Base-by-base conservation (phyloP, 2,113 vertebrate genomes). In the Motacilla alba region DNA sequence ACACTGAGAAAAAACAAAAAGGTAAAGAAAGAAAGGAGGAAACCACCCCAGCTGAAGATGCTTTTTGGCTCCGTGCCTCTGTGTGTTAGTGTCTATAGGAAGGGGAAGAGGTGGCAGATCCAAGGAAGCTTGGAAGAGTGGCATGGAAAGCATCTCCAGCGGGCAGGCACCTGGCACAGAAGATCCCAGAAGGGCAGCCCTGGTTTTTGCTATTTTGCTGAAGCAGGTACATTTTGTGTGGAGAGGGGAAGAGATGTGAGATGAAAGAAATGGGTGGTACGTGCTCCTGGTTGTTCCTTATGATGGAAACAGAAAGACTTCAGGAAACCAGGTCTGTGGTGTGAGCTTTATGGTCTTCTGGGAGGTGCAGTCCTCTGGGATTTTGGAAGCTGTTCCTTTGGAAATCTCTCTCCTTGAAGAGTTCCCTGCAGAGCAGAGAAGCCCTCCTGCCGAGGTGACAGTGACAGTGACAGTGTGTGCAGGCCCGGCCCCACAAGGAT, bases 111-210 rank as follows among this genome's bases (percentile, higher is more conserved):
- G 68, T 30, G 49, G 53, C 49, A 56, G 63, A 13, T 13, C 39
- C 17, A 13, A 56, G 56, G 70, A 73, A 39, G 41, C 41, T 1
- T 4, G 1, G 66, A 30, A 26, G 23, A 26, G 18, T 0, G 1
- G 6, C 33, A 18, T 5, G 6, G 26, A 43, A 46, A 72, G 11
- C 33, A 20, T 43, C 49, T 67, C 47, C 47, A 44, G 70, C 30
- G 70, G 31, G 63, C 86, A 44, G 47, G 52, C 23, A 18, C 26
- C 15, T 8, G 3, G 63, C 56, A 21, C 2, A 62, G 50, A 37
- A 43, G 58, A 35, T 44, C 23, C 28, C 37, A 26, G 62, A 50
- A 72, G 41, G 63, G n/a, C 91, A 87, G 50, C 49, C 18, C 6
- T n/a, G 60, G 72, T 26, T 44, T 26, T 17, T 68, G 72, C 33